Conservation (phyloP, 2,888 invertebrate species). For the Epistrophe grossulariae region DNA sequence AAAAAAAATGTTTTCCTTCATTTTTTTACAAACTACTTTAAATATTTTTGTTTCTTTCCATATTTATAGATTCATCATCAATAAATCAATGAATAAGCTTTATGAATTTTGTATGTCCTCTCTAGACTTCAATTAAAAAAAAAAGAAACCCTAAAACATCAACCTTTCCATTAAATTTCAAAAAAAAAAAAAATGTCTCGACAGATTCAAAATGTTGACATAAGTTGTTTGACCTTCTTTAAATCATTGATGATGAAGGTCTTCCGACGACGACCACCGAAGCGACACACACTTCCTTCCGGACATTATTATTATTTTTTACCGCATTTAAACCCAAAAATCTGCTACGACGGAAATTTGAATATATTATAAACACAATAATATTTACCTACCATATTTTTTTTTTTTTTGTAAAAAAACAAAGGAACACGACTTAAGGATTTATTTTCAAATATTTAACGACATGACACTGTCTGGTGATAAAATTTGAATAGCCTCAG, state of each 20-base stretch:
- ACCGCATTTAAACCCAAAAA: not conserved
- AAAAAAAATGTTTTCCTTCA: too few relatives aligned
- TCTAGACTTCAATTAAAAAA: not conserved
- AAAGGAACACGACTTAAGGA: not conserved
- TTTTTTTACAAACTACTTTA: too few relatives aligned
- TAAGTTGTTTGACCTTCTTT: conserved; percentile 17
- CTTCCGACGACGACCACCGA: not conserved
- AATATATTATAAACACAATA: conserved; percentile 17
- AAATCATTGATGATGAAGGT: conserved; percentile 13
- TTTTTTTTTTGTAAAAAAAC: not conserved
- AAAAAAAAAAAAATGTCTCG: conserved; percentile 21
- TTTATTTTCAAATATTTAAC: conserved; percentile 5
- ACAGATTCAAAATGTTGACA: conserved; percentile 31
- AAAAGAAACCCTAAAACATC: not conserved
- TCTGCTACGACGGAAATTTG: not conserved
- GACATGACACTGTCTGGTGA: not conserved
- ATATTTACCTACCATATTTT: conserved; percentile 4
- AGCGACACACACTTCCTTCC: conserved; percentile 2
- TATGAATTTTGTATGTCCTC: not conserved
- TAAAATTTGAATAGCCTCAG: conserved; percentile 15
- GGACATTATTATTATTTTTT: not conserved
- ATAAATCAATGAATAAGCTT: not conserved
- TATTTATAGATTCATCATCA: too few relatives aligned
- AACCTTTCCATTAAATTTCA: conserved; percentile 17
- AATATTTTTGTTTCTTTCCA: too few relatives aligned